Conservation (phyloP, 2,888 invertebrate genomes). For the Sussaba pulchella region DNA sequence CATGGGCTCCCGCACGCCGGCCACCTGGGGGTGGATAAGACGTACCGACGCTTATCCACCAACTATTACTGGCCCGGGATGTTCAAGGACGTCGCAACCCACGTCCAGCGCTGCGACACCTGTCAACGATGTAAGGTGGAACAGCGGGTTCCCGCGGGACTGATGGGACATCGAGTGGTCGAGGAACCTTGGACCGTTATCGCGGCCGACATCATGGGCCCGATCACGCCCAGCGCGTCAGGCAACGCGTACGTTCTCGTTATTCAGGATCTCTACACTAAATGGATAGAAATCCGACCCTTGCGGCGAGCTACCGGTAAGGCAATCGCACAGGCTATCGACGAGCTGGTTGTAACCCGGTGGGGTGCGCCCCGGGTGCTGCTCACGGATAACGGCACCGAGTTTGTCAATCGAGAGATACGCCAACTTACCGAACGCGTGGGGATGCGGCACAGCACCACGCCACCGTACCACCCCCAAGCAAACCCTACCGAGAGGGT, state of each 20-base stretch:
- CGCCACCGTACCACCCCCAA: constrained; percentile 69
- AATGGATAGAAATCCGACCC: constrained; percentile 62
- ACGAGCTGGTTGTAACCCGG: constrained; percentile 60
- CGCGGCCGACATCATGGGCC: constrained; percentile 71
- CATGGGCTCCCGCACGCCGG: constrained; percentile 52
- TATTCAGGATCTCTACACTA: constrained; percentile 66
- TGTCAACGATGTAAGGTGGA: constrained; percentile 66
- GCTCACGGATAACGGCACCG: constrained; percentile 68
- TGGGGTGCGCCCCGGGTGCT: constrained; percentile 65
- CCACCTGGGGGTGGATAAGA: constrained; percentile 69
- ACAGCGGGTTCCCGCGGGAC: constrained; percentile 57
- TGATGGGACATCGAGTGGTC: constrained; percentile 61
- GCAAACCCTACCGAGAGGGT: constrained; percentile 71
- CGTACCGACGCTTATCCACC: constrained; percentile 23
- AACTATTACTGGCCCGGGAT: constrained; percentile 70
- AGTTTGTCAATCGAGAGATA: constrained; percentile 60
- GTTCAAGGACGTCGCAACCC: constrained; percentile 56
- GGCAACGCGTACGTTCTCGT: constrained; percentile 65
- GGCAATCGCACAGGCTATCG: constrained; percentile 48
- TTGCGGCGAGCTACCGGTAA: constrained; percentile 58
- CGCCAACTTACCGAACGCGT: constrained; percentile 40
- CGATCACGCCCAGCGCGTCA: constrained; percentile 57
- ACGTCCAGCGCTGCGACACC: constrained; percentile 62
- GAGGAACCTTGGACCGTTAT: constrained; percentile 64
- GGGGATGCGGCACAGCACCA: constrained; percentile 41